Evolutionary conservation across 2,888 invertebrate genomes (phyloP), one percentile per base, ranked within the genome.

Genomic region (Lithophane ornitopus): DNA sequence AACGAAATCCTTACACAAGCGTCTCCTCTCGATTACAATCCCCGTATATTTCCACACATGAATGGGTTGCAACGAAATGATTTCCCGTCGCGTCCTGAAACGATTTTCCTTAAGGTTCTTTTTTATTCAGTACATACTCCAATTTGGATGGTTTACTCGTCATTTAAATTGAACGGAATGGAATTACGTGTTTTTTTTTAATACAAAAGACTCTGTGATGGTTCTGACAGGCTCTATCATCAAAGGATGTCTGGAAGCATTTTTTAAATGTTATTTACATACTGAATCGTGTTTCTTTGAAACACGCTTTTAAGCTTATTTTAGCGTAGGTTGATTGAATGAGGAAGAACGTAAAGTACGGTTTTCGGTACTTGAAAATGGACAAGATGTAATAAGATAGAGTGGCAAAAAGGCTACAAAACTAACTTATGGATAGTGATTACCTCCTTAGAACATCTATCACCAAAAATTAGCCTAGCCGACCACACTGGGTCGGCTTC

Each of bases 61-160:
- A 89, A 90, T 88, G 90, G 88, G 85, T 90, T 91, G 89, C 88
- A 89, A 80, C 84, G 78, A 89, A 89, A 87, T 87, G 88, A 90
- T 89, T 91, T 90, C 88, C 87, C 86, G 76, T 83, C 85, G 80
- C 78, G 78, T 84, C 79, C 81, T 74, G 78, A 83, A 85, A 85
- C 82, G 84, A 84, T 84, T 88, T 90, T 88, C 87, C 89, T 88
- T 87, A 88, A 90, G 89, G 88, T 87, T 86, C 78, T 85, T 87
- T 89, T 85, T 80, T 80, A 75, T 88, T 78, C 79, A 41, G 79
- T 72, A 85, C 80, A 74, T 79, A 74, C 68, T 80, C 65, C 86
- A 88, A 89, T 89, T 89, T 83, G 73, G 83, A 80, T 52, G 84
- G 81, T 87, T 85, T 83, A 85, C 73, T 73, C 61, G 82, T 88